Evolutionary conservation across 2,113 vertebrate species (phyloP).

Genomic region (Clinocottus analis): DNA sequence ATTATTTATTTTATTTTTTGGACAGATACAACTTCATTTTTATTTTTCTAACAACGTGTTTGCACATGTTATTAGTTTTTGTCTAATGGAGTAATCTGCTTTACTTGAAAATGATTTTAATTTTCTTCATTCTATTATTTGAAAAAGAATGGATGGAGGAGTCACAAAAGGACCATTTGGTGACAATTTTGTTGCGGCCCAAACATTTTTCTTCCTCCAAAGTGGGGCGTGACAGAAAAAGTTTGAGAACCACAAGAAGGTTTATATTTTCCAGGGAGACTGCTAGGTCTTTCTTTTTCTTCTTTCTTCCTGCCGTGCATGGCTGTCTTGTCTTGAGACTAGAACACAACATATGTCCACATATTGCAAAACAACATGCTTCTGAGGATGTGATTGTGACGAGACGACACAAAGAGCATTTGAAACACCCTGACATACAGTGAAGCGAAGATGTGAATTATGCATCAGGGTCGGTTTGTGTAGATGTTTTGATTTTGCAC

Average conservation of each 20-base stretch:
- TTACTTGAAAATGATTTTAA: too few relatives aligned
- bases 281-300: background rate
- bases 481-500: background rate
- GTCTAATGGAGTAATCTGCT: too few relatives aligned
- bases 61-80: too few relatives aligned
- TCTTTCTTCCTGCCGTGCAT: background rate
- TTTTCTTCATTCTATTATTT: too few relatives aligned
- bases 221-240: too few relatives aligned
- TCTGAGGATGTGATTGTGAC: constrained; percentile 7
- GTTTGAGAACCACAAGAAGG: background rate
- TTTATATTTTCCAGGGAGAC: background rate
- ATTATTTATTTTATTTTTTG: too few relatives aligned
- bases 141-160: too few relatives aligned
- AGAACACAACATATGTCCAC: background rate
- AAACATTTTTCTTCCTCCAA: too few relatives aligned
- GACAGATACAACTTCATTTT: too few relatives aligned
- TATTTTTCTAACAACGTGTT: too few relatives aligned
- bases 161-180: too few relatives aligned
- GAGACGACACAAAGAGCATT: background rate
- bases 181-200: too few relatives aligned
- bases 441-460: background rate
- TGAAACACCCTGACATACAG: background rate
- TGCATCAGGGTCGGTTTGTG: background rate
- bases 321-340: background rate
- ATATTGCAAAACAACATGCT: background rate